Conservation (phyloP, 37 sponge, comb jelly and placozoan species). For the Haliclona indistincta region DNA sequence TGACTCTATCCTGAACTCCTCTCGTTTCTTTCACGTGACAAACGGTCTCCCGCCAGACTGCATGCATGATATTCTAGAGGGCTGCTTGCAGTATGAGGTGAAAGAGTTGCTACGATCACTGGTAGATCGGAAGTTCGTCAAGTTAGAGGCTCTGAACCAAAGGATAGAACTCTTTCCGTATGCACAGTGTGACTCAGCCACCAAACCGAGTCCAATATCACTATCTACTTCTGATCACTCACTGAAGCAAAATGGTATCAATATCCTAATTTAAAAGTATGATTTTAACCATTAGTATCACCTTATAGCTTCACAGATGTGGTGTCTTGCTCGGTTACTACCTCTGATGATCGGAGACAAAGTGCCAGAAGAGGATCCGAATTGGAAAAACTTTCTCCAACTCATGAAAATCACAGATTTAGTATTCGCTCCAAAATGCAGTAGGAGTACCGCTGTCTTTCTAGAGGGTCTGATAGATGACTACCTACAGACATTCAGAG, state of each 20-base stretch:
- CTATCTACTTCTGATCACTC: constrained; percentile 15
- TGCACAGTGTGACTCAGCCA: neutral
- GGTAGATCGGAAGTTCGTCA: constrained; percentile 24
- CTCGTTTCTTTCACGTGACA: constrained; percentile 55
- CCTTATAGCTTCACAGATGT: constrained; percentile 61
- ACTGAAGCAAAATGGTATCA: constrained; percentile 42
- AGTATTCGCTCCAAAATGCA: constrained; percentile 35
- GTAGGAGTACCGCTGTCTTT: constrained; percentile 5
- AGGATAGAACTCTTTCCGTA: constrained; percentile 25
- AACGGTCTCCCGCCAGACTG: constrained; percentile 62
- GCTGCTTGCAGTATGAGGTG: constrained; percentile 11
- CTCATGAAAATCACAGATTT: constrained; percentile 44
- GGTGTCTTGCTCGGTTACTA: constrained; percentile 55
- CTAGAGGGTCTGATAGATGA: constrained; percentile 21
- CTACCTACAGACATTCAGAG: constrained; percentile 30
- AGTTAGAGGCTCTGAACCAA: constrained; percentile 24
- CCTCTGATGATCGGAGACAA: constrained; percentile 63
- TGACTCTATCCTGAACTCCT: constrained; percentile 46
- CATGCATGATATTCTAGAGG: constrained; percentile 80
- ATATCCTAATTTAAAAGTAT: neutral
- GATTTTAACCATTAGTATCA: neutral
- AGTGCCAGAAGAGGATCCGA: constrained; percentile 33
- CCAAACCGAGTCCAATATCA: constrained; percentile 24
- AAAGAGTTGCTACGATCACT: constrained; percentile 30
- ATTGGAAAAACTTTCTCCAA: constrained; percentile 52